These are phyloP conservation scores for Carcinoscorpius rotundicauda DNA, from an alignment of 1,140 invertebrate genomes.

Conservation along the genomic window DNA sequence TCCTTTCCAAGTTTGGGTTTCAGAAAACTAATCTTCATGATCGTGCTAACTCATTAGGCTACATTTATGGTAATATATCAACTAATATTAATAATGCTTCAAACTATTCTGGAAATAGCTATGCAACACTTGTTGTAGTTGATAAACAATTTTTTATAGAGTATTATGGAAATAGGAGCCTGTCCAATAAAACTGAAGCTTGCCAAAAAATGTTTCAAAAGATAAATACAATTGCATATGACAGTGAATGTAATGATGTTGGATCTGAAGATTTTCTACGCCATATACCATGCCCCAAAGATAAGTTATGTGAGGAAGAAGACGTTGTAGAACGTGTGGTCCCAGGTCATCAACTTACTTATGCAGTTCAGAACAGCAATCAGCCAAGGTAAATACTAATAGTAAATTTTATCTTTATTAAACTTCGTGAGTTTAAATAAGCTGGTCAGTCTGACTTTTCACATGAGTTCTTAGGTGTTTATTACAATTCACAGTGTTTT, in stretches of 20 bases:
- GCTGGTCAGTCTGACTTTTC: too few relatives aligned
- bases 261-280: constrained; percentile 71
- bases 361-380: constrained; percentile 71
- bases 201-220: constrained; percentile 75
- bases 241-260: constrained; percentile 63
- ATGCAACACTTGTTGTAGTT: constrained; percentile 72
- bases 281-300: constrained; percentile 67
- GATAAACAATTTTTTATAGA: constrained; percentile 68
- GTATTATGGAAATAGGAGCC: constrained; percentile 19
- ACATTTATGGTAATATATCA: constrained; percentile 89
- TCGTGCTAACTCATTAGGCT: constrained; percentile 69
- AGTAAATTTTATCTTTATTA: neutral
- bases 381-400: constrained; percentile 58
- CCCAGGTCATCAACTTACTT: constrained; percentile 81
- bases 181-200: constrained; percentile 47
- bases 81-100: constrained; percentile 9
- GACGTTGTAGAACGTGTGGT: constrained; percentile 71
- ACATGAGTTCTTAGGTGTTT: too few relatives aligned
- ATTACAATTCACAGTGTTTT: too few relatives aligned
- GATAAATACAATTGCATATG: constrained; percentile 67
- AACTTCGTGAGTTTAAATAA: neutral
- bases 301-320: constrained; percentile 71
- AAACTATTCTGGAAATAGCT: constrained; percentile 24
- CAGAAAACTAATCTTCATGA: constrained; percentile 84
- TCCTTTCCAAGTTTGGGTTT: constrained; percentile 89